These are phyloP conservation scores for Eristalis arbustorum DNA, from an alignment of 2,888 invertebrate species.

Conservation along the genomic window DNA sequence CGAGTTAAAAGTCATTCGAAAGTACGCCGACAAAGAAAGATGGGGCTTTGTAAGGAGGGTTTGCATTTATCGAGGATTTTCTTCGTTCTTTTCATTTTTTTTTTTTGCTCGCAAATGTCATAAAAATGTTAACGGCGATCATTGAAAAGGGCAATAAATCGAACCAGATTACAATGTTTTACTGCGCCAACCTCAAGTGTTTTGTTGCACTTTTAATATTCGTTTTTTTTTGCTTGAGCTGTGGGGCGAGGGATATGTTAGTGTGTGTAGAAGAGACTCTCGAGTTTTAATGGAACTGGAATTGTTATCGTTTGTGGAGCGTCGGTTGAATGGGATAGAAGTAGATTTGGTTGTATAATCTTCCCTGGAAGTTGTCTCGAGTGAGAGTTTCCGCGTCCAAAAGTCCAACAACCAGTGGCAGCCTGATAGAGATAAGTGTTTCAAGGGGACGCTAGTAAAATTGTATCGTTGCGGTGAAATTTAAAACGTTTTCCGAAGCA, in stretches of 20 bases:
- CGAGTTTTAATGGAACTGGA: background rate
- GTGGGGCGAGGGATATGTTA: background rate
- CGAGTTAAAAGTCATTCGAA: conserved; percentile 20
- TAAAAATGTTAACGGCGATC: conserved; percentile 63
- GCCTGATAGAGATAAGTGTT: too few species aligned
- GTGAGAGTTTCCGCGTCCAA: too few species aligned
- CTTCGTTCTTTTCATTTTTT: conserved; percentile 4
- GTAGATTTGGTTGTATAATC: background rate
- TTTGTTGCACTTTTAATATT: conserved; percentile 37
- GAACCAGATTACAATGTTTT: conserved; percentile 40
- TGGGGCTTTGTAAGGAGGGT: conserved; percentile 42
- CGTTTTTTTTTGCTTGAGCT: background rate
- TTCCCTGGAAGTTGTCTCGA: background rate
- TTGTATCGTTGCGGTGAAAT: too few species aligned
- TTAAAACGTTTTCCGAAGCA: too few species aligned
- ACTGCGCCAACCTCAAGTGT: conserved; percentile 54
- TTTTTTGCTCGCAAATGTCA: conserved; percentile 27
- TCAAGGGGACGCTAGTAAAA: too few species aligned
- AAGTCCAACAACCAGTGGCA: too few species aligned
- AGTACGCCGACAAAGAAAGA: conserved; percentile 62
- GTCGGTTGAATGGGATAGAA: background rate
- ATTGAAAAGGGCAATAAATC: conserved; percentile 62
- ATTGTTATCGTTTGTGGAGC: conserved; percentile 7
- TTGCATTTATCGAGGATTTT: conserved; percentile 61
- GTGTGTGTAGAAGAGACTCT: background rate